phyloP scores from a whole-genome alignment of 2,797 vertebrate genomes.

The Chelon labrosus region DNA sequence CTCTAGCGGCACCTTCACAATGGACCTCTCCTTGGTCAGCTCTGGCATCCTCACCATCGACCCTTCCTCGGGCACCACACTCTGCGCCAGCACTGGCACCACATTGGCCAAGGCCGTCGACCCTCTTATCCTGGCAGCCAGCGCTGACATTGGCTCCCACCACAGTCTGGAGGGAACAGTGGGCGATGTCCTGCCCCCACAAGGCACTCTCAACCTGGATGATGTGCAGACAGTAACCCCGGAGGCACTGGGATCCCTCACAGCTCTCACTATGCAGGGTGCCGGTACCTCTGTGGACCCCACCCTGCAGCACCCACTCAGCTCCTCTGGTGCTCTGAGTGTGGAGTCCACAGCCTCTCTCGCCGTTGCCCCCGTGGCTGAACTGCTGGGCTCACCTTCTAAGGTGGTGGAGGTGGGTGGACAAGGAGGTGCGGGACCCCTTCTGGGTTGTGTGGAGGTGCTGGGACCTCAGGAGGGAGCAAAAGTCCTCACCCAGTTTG shows the following conservation, averaged over 20 bases:
- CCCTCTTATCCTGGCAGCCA: conserved; percentile 90
- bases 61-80: conserved; percentile 87
- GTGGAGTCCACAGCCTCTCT: conserved; percentile 79
- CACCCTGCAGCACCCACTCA: conserved; percentile 82
- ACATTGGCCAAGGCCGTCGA: conserved; percentile 88
- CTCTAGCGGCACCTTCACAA: conserved; percentile 80
- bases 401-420: conserved; percentile 84
- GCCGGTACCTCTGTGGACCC: conserved; percentile 75
- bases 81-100: conserved; percentile 75
- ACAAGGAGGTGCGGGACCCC: conserved; percentile 70
- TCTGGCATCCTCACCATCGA: conserved; percentile 95
- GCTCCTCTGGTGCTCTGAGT: conserved; percentile 84
- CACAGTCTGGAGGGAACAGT: conserved; percentile 89
- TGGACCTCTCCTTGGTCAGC: conserved; percentile 91
- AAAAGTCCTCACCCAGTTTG: conserved; percentile 88
- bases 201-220: conserved; percentile 90
- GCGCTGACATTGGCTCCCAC: conserved; percentile 84
- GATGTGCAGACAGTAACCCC: conserved; percentile 91
- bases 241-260: conserved; percentile 89
- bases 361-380: conserved; percentile 75
- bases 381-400: conserved; percentile 85
- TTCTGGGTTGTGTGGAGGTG: conserved; percentile 85
- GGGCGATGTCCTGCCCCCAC: conserved; percentile 89
- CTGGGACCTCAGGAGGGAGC: conserved; percentile 86
- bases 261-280: conserved; percentile 87